Evolutionary conservation across 2,797 vertebrate genomes (phyloP), one percentile per base, ranked within the genome.

Genomic region (Jordanella pulchra): DNA sequence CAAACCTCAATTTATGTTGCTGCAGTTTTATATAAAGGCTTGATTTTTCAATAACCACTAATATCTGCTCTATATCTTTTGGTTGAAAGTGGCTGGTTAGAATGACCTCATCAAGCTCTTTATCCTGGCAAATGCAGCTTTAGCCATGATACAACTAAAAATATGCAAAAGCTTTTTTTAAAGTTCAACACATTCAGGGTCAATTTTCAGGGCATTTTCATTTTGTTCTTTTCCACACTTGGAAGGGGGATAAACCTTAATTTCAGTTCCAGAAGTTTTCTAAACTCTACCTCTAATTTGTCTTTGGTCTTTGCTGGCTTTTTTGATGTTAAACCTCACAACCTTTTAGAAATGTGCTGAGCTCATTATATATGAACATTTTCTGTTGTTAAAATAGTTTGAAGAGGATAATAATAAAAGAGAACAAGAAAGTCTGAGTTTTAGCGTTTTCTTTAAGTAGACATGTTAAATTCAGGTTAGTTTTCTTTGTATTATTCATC

Each of bases 401-500:
- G 23, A 60, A 15, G 18, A 61, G 58, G 32, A 61, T n/a, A n/a
- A n/a, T 48, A 21, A 18, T 18, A 17, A 48, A 5, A 6, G 17
- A 48, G 45, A 48, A 17, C 3, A 39, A 39, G 12, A 11, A 39
- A 21, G 10, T 1, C 47, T 50, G 47, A 50, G 15, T 56, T 3
- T 48, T 18, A 28, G 28, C 18, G 17, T 56, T 56, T 30, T 30
- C 14, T 30, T 39, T 39, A 23, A 35, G 32, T 39, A 61, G 21
- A 39, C 23, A 21, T 4, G 23, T 35, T 23, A 14, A 45, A 17
- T 53, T 7, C n/a, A 45, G 21, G 23, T 23, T 18, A 7, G 28
- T 74, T n/a, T 60, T 42, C 54, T 58, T 60, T 74, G 1, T 25
- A 58, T 21, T 64, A 13, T 42, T 66, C n/a, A 4, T 39, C 25